Conservation (phyloP, 2,113 vertebrate genomes). For the Stomatorhinus ivindoensis region DNA sequence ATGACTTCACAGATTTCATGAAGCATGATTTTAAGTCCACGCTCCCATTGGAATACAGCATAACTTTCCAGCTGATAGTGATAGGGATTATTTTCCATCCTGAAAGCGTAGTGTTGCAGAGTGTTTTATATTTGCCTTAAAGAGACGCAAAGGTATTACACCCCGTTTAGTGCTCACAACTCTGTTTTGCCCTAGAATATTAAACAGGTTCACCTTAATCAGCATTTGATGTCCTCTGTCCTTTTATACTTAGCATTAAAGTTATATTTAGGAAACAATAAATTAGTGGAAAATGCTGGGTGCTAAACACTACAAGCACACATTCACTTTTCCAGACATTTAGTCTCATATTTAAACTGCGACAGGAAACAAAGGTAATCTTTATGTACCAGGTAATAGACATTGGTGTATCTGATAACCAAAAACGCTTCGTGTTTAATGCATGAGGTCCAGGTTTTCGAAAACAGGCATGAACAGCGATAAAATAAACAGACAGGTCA, state of each 20-base stretch:
- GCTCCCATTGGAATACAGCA: not conserved
- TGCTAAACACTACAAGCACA: not conserved
- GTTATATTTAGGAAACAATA: not conserved
- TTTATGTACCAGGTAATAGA: not conserved
- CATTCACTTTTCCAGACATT: not conserved
- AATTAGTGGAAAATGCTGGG: not conserved
- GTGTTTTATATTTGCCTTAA: not conserved
- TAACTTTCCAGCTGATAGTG: not conserved
- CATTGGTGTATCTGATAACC: not conserved
- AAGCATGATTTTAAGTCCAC: constrained; percentile 33
- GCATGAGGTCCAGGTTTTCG: not conserved
- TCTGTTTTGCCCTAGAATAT: not conserved
- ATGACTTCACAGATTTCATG: constrained; percentile 44
- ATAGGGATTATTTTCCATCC: not conserved
- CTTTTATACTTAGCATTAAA: not conserved
- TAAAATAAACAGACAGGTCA: not conserved
- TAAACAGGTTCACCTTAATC: not conserved
- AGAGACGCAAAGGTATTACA: not conserved
- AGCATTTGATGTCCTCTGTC: not conserved
- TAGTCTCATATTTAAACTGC: not conserved
- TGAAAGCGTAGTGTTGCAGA: not conserved
- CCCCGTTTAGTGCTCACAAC: not conserved
- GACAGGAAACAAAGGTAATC: not conserved
- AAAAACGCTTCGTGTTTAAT: not conserved
- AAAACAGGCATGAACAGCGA: not conserved